Percentiles rank a stretch among this genome's conserved stretches.
phyloP scores from a whole-genome alignment of 2,797 vertebrate species.

The Mormyrus hasselquistii region DNA sequence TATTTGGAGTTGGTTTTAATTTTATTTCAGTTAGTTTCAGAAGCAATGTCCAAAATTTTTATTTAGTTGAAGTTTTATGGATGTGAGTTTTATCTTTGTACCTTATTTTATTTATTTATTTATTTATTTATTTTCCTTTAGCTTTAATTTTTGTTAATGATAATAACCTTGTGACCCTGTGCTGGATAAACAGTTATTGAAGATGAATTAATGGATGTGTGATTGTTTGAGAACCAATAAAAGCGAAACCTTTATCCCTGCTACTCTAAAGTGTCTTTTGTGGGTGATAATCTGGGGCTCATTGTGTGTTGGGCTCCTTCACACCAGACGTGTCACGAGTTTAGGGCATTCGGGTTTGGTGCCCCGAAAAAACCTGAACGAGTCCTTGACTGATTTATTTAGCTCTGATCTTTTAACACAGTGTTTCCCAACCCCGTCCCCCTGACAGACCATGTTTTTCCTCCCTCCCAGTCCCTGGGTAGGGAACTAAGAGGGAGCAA shows the following conservation, averaged over 20 bases:
- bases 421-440: neutral
- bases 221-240: neutral
- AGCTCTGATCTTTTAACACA: neutral
- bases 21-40: neutral
- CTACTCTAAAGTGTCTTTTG: neutral
- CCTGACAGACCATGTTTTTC: neutral
- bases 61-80: too few species aligned
- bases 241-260: neutral
- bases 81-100: too few species aligned
- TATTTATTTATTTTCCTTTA: neutral
- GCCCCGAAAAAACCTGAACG: neutral
- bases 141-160: neutral
- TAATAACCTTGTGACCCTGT: neutral
- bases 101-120: too few species aligned
- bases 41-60: neutral
- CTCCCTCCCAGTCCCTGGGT: neutral
- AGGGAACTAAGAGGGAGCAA: neutral
- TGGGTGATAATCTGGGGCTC: neutral
- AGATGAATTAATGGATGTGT: neutral
- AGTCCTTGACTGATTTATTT: neutral
- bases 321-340: neutral
- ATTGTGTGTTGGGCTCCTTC: neutral
- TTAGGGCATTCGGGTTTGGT: neutral
- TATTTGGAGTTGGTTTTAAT: neutral
- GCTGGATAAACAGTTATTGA: neutral